phyloP scores from a whole-genome alignment of 2,113 vertebrate species.

The Crotalus helleri region DNA sequence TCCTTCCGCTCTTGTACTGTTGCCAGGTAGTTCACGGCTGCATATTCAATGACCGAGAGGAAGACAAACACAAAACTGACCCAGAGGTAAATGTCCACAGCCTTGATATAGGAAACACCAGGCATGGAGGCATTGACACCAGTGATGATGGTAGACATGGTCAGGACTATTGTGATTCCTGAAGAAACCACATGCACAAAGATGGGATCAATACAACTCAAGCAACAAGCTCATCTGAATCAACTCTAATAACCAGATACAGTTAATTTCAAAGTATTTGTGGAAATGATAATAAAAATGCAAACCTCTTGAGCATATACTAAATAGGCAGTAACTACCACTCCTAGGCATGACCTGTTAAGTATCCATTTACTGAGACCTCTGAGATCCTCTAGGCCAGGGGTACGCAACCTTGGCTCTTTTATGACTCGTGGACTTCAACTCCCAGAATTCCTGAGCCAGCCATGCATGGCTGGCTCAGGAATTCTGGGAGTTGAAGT shows the following conservation, averaged over 20 bases:
- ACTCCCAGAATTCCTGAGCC: too few relatives aligned
- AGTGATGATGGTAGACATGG: conserved; percentile 87
- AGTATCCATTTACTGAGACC: neutral
- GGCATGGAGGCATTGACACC: conserved; percentile 98
- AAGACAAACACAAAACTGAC: conserved; percentile 99
- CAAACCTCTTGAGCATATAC: neutral
- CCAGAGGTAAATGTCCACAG: conserved; percentile 97
- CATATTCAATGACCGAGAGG: conserved; percentile 94
- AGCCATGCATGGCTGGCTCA: too few relatives aligned
- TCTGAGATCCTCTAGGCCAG: neutral
- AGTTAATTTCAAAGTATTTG: neutral
- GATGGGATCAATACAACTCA: neutral
- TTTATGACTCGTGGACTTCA: too few relatives aligned
- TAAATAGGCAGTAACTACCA: neutral
- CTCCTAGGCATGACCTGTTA: neutral
- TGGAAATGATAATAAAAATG: neutral
- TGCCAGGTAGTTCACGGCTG: conserved; percentile 89
- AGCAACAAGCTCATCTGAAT: neutral
- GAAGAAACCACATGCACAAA: conserved; percentile 15
- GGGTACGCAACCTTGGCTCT: too few relatives aligned
- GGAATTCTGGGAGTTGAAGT: too few relatives aligned
- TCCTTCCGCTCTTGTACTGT: conserved; percentile 81
- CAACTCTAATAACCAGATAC: neutral
- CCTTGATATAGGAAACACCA: conserved; percentile 95
- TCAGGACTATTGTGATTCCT: conserved; percentile 94